Base-by-base conservation (phyloP, 2,797 vertebrate species). In the Lophius americanus region DNA sequence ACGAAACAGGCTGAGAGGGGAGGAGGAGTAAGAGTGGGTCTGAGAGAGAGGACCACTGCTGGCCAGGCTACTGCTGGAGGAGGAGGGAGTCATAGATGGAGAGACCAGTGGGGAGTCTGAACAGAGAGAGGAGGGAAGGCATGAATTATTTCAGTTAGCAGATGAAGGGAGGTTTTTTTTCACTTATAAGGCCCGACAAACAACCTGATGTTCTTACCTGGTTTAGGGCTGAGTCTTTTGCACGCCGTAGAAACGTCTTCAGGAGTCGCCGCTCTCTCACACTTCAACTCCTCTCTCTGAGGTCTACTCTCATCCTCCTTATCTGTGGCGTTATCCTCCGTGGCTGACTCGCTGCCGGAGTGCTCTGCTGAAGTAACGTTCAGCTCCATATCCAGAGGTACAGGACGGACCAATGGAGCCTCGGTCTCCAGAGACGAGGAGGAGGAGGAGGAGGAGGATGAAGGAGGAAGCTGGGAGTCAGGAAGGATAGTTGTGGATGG, bases 1-100 rank as follows among this genome's bases (percentile, higher is more conserved):
- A 4, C 97, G 96, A 87, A 99, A 98, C 82, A 99, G 95, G 92
- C 97, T 99, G 87, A 99, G 94, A 1, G 98, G 97, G 0, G 98
- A 98, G 0, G 97, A 98, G 3, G 98, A 97, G 87, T 99, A 98
- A 9, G 96, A 96, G 86, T 97, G 96, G 69, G 93, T 91, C 75
- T 95, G 95, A 66, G 94, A 70, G 93, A 93, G 89, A 91, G 86
- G 82, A 84, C 85, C 90, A 1, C 65, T 37, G 69, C 70, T 55
- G 47, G 73, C 65, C 2, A 95, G 90, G 73, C 95, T 60, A 64
- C 94, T 84, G 41, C 93, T 92, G 44, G 95, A 94, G 13, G 96
- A 95, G 0, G 94, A 90, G 51, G 95, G 87, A 0, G 92, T 91
- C 84, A 95, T 73, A 0, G 95, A 95, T 73, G 94, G 90, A 51